Percentiles rank a stretch among this genome's conserved stretches.
phyloP scores from a whole-genome alignment of 1,140 invertebrate species.

The Papilio glaucus region DNA sequence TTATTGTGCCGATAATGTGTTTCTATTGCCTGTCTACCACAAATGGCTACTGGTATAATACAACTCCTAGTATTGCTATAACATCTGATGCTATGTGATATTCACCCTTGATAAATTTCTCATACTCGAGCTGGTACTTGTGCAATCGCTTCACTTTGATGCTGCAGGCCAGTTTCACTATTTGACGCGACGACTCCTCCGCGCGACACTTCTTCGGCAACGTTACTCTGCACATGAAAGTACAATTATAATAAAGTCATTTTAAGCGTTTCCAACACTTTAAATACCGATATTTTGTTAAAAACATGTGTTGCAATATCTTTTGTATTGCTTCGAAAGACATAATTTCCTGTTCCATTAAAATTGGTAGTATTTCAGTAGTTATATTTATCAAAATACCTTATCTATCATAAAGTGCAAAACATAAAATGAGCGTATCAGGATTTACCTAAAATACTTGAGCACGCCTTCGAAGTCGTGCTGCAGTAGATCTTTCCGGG shows the following conservation, averaged over 20 bases:
- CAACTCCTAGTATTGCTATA: background rate
- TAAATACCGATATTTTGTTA: too few species aligned
- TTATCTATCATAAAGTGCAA: too few species aligned
- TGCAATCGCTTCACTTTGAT: constrained; percentile 97
- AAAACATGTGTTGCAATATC: too few species aligned
- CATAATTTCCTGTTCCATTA: too few species aligned
- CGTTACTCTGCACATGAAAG: constrained; percentile 92
- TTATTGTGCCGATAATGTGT: too few species aligned
- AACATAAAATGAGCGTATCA: too few species aligned
- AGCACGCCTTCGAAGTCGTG: constrained; percentile 99
- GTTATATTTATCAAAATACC: too few species aligned
- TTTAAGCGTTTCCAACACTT: too few species aligned
- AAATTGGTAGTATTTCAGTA: too few species aligned
- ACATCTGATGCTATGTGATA: background rate
- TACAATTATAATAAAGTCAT: background rate
- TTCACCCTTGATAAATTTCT: constrained; percentile 77
- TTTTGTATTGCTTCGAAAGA: too few species aligned
- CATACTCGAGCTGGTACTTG: constrained; percentile 97
- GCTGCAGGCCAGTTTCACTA: constrained; percentile 95
- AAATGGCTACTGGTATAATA: background rate
- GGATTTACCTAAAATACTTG: constrained; percentile 87
- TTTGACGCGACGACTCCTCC: constrained; percentile 93
- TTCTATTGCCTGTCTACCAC: too few species aligned
- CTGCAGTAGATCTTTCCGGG: constrained; percentile 95
- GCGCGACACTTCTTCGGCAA: constrained; percentile 97